Evolutionary conservation across 2,113 vertebrate species (phyloP).

Genomic region (Oryzias javanicus): DNA sequence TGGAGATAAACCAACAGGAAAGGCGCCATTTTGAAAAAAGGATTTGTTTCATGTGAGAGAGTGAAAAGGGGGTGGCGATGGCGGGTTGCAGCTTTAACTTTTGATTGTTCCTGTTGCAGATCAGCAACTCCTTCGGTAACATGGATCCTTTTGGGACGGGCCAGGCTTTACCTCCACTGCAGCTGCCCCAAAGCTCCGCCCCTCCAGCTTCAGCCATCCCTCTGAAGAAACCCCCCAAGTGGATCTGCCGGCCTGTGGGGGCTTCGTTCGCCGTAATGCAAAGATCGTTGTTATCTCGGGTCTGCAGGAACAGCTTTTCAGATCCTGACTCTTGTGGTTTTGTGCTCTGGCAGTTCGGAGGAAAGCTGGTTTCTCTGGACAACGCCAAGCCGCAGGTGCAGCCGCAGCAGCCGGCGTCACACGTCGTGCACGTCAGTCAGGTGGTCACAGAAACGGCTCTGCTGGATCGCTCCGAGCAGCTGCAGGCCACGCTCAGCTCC

Average conservation of each 20-base stretch:
- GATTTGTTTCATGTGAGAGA: too few species aligned
- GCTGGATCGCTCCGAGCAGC: conserved; percentile 81
- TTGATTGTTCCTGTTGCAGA: conserved; percentile 66
- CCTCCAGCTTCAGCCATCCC: conserved; percentile 77
- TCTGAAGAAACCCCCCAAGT: conserved; percentile 94
- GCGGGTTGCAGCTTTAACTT: not conserved
- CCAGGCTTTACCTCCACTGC: conserved; percentile 86
- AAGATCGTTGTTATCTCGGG: not conserved
- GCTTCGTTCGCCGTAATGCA: conserved; percentile 88
- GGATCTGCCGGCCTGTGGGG: conserved; percentile 90
- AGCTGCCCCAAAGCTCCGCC: conserved; percentile 81
- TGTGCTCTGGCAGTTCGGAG: conserved; percentile 84
- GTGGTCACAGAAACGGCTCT: conserved; percentile 91
- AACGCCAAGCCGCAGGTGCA: conserved; percentile 67
- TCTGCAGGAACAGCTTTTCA: not conserved
- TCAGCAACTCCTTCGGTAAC: conserved; percentile 90
- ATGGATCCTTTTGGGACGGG: conserved; percentile 93
- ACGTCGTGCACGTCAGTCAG: conserved; percentile 86
- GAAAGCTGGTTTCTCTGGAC: conserved; percentile 90
- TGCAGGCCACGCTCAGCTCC: conserved; percentile 84
- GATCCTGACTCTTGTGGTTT: not conserved
- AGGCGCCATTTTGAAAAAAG: too few species aligned
- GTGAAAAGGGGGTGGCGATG: too few species aligned
- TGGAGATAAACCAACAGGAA: too few species aligned
- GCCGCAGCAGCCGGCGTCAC: conserved; percentile 68